Percentiles rank a stretch among this genome's conserved stretches.
These are phyloP conservation scores for Acyrthosiphon pisum DNA, from an alignment of 1,140 invertebrate species.

Conservation along the genomic window DNA sequence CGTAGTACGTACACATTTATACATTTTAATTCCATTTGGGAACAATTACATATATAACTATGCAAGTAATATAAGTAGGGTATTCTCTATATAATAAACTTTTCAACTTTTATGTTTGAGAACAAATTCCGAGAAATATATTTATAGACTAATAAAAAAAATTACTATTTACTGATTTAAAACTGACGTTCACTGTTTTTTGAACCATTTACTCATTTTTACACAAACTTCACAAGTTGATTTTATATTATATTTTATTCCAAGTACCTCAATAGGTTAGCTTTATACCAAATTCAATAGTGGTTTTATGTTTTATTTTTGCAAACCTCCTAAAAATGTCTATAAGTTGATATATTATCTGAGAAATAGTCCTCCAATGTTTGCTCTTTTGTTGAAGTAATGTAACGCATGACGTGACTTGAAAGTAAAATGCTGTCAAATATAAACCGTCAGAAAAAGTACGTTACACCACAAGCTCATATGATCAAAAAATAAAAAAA, in stretches of 20 bases:
- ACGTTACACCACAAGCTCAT: not conserved
- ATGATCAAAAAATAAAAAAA: not conserved
- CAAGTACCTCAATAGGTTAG: not conserved
- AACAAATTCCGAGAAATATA: not conserved
- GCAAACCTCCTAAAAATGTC: slow-evolving; percentile 8
- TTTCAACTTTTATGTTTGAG: not conserved
- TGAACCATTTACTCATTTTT: not conserved
- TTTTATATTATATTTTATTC: slow-evolving; percentile 14
- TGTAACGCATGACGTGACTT: not conserved
- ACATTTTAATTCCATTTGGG: not conserved
- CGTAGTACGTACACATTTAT: not conserved
- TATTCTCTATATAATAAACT: not conserved
- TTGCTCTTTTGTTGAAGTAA: slow-evolving; percentile 15
- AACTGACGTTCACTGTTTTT: not conserved
- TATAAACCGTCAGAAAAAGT: not conserved
- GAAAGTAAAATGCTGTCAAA: not conserved
- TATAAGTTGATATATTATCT: not conserved
- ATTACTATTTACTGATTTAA: not conserved
- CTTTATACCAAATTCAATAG: slow-evolving; percentile 12
- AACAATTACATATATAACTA: not conserved
- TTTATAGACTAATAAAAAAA: too few relatives aligned
- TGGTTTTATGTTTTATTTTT: slow-evolving; percentile 6
- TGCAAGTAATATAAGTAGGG: too few relatives aligned
- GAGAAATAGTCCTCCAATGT: not conserved
- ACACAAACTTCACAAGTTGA: not conserved